Evolutionary conservation across 2,888 invertebrate species (phyloP).

Genomic region (Microplitis manilae): DNA sequence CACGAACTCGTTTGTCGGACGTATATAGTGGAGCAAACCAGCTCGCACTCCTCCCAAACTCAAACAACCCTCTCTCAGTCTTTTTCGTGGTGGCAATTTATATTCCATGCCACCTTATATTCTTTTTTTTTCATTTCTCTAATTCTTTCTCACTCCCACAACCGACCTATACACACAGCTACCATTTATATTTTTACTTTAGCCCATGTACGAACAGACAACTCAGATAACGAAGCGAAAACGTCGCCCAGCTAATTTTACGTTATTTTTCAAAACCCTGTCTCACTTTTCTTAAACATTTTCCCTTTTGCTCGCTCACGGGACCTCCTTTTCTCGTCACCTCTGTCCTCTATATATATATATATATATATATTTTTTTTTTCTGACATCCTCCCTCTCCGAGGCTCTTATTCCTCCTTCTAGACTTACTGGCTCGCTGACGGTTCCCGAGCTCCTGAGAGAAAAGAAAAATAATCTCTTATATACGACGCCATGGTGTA

Average conservation of each 20-base stretch:
- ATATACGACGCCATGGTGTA: slow-evolving; percentile 65
- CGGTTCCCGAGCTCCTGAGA: slow-evolving; percentile 48
- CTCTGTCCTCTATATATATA: slow-evolving; percentile 3
- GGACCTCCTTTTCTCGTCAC: slow-evolving; percentile 1
- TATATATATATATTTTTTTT: neutral
- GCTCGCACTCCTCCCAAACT: slow-evolving; percentile 41
- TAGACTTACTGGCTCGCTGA: slow-evolving; percentile 50
- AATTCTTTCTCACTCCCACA: slow-evolving; percentile 1
- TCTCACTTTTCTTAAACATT: slow-evolving; percentile 27
- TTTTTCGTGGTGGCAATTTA: slow-evolving; percentile 44
- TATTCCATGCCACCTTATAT: slow-evolving; percentile 40
- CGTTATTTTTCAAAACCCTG: slow-evolving; percentile 63
- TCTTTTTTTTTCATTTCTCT: slow-evolving; percentile 34
- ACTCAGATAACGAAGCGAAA: slow-evolving; percentile 61
- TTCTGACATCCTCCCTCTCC: slow-evolving; percentile 33
- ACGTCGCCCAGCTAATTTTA: slow-evolving; percentile 66
- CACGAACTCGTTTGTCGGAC: slow-evolving; percentile 62
- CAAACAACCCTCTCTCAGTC: slow-evolving; percentile 27
- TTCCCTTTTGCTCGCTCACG: slow-evolving; percentile 3
- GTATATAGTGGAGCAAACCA: slow-evolving; percentile 33
- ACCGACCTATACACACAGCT: slow-evolving; percentile 12
- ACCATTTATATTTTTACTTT: slow-evolving; percentile 28
- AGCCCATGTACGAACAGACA: slow-evolving; percentile 30
- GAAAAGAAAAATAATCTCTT: slow-evolving; percentile 67
- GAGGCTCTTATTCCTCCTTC: neutral